Percentiles rank a stretch among this genome's conserved stretches.
These are phyloP conservation scores for Philypnodon macrostomus DNA, from an alignment of 2,797 vertebrate genomes.

Conservation along the genomic window DNA sequence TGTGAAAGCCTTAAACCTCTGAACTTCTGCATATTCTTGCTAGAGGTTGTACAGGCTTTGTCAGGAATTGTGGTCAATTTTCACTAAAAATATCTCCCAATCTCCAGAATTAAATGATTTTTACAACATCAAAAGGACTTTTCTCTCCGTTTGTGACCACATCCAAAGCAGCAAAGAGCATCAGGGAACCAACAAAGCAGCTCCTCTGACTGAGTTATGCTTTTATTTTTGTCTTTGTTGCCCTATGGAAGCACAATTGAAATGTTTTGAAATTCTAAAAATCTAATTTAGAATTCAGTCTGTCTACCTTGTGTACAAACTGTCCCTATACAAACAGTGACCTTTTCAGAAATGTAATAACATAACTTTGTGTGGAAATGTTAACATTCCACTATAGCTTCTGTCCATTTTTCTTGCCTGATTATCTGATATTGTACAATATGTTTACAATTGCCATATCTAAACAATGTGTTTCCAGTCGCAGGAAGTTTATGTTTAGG, in stretches of 20 bases:
- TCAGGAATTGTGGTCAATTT: not conserved
- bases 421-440: not conserved
- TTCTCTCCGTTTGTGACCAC: not conserved
- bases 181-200: not conserved
- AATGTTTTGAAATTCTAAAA: slow-evolving; percentile 1
- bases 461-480: no score
- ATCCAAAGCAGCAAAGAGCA: not conserved
- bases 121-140: not conserved
- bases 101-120: slow-evolving; percentile 5
- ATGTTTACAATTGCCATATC: no score
- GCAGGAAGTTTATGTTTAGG: no score
- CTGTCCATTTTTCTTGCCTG: not conserved
- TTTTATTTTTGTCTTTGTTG: not conserved
- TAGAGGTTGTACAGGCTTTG: not conserved
- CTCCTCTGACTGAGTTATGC: not conserved
- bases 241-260: not conserved
- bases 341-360: not conserved
- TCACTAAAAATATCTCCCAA: not conserved
- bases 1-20: no score
- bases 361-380: not conserved
- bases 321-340: not conserved
- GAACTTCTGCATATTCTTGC: no score
- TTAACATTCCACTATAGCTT: not conserved
- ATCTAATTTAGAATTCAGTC: not conserved
- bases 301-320: slow-evolving; percentile 1